Base-by-base conservation (phyloP, 2,113 vertebrate genomes). In the Lycocorax pyrrhopterus region DNA sequence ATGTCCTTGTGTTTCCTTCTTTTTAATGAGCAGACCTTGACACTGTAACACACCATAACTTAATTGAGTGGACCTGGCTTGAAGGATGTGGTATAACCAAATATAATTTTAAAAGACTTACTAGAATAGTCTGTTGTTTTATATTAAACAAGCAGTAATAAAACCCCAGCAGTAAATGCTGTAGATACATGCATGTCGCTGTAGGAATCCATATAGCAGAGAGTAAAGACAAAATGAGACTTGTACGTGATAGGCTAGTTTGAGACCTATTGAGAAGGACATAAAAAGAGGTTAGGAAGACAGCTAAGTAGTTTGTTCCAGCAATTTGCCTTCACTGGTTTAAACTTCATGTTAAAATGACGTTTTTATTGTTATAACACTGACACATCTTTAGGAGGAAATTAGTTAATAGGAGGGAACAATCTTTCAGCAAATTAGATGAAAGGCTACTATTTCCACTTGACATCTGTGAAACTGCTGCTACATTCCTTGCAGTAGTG, bases 371-470 rank as follows among this genome's bases (percentile, higher is more conserved):
- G 92, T 88, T 94, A 81, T 64, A 89, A 84, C 76, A 78, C 43
- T 51, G 68, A 89, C 89, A 92, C 39, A 63, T 92, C 79, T 94
- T 95, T 90, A 92, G 7, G 5, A 89, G 72, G 51, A 93, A 93
- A 78, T 96, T 95, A 97, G 79, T 94, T 97, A 95, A 95, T 92
- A 95, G 76, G 92, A 94, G 64, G 71, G 94, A 95, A 67, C 76
- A 94, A 78, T 93, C 93, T 88, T 93, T 86, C 84, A 87, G 64
- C 64, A 94, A 78, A 94, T 96, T 84, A 93, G 94, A 93, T 84
- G 59, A 93, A 96, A 96, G 83, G 73, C 85, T 84, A 71, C 92
- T 92, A 56, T 87, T 96, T 94, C 79, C 80, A 90, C 83, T 82
- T 96, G 94, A 94, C 88, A 88, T 91, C 75, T 94, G 76, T 90